A percentile compares a stretch with the other conserved stretches of the same genome.
Conservation (phyloP, 2,797 vertebrate species). For the Rhinella marina region DNA sequence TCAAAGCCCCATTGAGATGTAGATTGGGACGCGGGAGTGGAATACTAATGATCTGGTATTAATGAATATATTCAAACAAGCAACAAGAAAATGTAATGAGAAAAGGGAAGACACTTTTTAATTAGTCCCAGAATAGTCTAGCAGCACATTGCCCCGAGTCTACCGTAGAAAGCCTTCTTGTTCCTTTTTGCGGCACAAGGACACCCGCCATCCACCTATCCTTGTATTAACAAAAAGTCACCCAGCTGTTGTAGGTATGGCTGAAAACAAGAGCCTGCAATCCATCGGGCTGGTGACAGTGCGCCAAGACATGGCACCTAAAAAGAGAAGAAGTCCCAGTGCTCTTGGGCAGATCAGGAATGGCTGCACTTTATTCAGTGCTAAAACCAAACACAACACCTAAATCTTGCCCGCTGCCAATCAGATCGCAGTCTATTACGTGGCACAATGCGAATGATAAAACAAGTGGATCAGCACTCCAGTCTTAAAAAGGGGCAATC, state of each 20-base stretch:
- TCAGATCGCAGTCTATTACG: too few relatives aligned
- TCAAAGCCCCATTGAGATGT: conserved; percentile 55
- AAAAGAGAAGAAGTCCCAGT: neutral
- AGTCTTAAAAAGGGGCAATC: too few relatives aligned
- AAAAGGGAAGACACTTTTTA: neutral
- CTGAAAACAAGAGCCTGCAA: neutral
- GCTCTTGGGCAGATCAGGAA: too few relatives aligned
- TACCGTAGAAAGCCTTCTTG: neutral
- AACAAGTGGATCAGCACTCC: too few relatives aligned
- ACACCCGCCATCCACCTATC: neutral
- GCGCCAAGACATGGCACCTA: neutral
- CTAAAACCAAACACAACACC: neutral
- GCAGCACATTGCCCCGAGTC: neutral
- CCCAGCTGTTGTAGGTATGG: neutral
- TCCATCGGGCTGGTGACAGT: neutral
- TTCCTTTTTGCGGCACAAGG: neutral
- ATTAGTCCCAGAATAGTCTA: conserved; percentile 10
- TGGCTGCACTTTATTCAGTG: neutral
- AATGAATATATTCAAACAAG: conserved; percentile 41
- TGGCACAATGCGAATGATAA: too few relatives aligned
- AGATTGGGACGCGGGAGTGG: conserved; percentile 33
- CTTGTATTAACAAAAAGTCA: neutral
- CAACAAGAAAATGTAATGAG: neutral
- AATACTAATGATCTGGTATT: conserved; percentile 48
- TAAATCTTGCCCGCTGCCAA: neutral